Evolutionary conservation across 2,888 invertebrate species (phyloP).

Genomic region (Cantharis rustica): DNA sequence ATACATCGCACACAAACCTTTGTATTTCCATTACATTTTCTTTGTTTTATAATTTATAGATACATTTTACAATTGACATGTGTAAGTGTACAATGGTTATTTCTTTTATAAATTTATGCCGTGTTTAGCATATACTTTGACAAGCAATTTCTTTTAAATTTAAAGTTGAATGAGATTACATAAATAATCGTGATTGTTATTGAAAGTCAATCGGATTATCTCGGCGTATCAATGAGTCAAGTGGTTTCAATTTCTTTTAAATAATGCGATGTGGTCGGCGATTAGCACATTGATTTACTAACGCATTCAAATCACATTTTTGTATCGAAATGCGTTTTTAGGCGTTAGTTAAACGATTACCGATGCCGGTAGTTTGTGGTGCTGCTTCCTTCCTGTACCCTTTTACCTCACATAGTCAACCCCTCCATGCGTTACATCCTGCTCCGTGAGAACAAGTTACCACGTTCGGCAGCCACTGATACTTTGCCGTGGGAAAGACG

Average conservation of each 20-base stretch:
- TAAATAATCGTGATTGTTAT: background rate
- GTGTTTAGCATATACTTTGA: background rate
- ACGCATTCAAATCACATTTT: background rate
- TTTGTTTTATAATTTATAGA: background rate
- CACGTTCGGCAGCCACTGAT: conserved; percentile 41
- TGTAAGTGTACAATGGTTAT: background rate
- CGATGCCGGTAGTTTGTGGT: conserved; percentile 39
- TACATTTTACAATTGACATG: background rate
- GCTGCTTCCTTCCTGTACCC: conserved; percentile 45
- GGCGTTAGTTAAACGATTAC: conserved; percentile 31
- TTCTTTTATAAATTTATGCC: background rate
- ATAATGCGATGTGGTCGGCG: background rate
- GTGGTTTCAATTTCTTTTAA: background rate
- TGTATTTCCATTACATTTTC: background rate
- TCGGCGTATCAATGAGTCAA: background rate
- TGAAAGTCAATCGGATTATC: background rate
- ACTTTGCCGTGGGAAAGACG: conserved; percentile 45
- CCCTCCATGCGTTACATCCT: conserved; percentile 43
- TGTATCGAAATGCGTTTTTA: conserved; percentile 16
- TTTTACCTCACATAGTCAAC: conserved; percentile 34
- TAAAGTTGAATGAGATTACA: background rate
- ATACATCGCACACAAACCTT: background rate
- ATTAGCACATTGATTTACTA: background rate
- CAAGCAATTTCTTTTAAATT: background rate
- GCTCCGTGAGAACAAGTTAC: conserved; percentile 45